These are phyloP conservation scores for Solenodon paradoxus DNA, from an alignment of 2,113 vertebrate genomes.

Conservation along the genomic window DNA sequence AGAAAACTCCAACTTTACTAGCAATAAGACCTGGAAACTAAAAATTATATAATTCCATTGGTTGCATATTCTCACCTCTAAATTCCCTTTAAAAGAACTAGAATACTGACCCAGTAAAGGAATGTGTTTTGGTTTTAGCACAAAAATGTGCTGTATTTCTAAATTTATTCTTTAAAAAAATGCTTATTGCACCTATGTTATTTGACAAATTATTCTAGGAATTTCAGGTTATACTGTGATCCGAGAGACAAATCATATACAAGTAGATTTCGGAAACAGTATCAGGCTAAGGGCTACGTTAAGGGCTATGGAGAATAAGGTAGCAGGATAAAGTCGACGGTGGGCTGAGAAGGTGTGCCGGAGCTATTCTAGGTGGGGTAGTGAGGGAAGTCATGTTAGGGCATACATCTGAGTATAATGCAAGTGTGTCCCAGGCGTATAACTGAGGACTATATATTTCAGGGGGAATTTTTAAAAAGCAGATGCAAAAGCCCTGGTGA, in stretches of 20 bases:
- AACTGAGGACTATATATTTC: neutral
- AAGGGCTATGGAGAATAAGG: neutral
- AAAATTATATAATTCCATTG: neutral
- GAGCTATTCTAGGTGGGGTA: neutral
- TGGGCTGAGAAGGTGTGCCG: neutral
- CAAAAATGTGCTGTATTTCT: neutral
- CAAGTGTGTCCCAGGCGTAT: neutral
- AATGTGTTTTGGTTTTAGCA: constrained; percentile 1
- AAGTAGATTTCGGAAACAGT: neutral
- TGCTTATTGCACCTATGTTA: neutral
- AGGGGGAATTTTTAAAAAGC: neutral
- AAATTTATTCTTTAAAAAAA: neutral
- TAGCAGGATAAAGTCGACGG: neutral
- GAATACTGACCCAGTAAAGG: neutral
- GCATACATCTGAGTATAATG: neutral
- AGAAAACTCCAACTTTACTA: neutral
- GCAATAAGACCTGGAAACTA: neutral
- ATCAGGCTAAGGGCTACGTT: neutral
- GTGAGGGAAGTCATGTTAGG: neutral
- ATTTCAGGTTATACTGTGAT: neutral
- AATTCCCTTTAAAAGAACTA: neutral
- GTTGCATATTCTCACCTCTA: neutral
- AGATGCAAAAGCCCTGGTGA: neutral
- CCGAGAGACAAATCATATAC: neutral
- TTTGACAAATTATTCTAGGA: neutral